Conservation (phyloP, 2,797 vertebrate species). For the Halcyon badia region DNA sequence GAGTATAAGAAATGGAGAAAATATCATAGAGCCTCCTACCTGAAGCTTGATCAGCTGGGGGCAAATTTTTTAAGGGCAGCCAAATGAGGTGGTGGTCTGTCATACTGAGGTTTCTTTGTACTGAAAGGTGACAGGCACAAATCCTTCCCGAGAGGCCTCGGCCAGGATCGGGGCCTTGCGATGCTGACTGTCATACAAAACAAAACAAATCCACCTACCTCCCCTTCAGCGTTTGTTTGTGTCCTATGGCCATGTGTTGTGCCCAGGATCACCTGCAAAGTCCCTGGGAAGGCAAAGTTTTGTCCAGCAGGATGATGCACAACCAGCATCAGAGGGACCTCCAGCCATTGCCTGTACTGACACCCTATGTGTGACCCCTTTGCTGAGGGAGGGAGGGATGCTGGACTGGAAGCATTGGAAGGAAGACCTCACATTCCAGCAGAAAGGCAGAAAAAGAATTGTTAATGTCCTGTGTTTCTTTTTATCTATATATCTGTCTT, state of each 20-base stretch:
- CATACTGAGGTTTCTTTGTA: background rate
- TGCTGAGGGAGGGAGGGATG: background rate
- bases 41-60: background rate
- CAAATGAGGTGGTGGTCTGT: background rate
- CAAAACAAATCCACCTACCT: fast-evolving
- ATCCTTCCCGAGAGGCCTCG: fast-evolving
- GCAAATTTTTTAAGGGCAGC: background rate
- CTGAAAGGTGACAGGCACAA: background rate
- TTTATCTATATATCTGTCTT: background rate
- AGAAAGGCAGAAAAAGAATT: background rate
- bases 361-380: background rate
- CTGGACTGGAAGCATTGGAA: background rate
- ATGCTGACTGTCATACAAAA: background rate
- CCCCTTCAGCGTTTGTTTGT: fast-evolving
- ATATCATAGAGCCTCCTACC: background rate
- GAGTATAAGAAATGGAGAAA: background rate
- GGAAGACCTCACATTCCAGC: background rate
- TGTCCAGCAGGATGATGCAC: background rate
- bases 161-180: fast-evolving
- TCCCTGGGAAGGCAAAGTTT: background rate
- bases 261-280: background rate
- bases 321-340: fast-evolving
- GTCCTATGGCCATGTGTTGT: fast-evolving
- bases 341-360: background rate
- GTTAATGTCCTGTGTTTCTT: background rate